phyloP scores from a whole-genome alignment of 2,888 invertebrate genomes.

The Cryptops parisi region DNA sequence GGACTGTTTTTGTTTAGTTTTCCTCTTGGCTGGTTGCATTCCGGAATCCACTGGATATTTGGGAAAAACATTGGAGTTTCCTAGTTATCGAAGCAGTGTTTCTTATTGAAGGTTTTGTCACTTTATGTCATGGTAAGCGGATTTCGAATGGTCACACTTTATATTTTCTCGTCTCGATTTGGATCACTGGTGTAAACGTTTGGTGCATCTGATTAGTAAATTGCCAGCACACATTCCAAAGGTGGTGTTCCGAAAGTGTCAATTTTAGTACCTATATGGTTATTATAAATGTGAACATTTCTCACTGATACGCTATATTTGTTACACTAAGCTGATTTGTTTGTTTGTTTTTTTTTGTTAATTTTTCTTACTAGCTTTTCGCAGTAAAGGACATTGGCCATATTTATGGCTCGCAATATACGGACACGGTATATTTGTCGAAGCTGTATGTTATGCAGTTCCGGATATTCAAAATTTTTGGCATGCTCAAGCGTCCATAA shows the following conservation, averaged over 20 bases:
- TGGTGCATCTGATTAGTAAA: too few relatives aligned
- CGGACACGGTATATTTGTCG: not conserved
- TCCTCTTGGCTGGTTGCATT: not conserved
- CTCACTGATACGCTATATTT: too few relatives aligned
- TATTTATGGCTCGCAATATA: not conserved
- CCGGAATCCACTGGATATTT: not conserved
- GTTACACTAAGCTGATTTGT: too few relatives aligned
- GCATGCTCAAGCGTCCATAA: not conserved
- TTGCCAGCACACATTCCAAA: too few relatives aligned
- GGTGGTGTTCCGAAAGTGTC: too few relatives aligned
- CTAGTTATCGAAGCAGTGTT: not conserved
- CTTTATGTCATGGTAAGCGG: not conserved
- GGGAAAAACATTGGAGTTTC: not conserved
- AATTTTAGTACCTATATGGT: too few relatives aligned
- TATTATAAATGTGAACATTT: too few relatives aligned
- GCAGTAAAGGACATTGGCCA: not conserved
- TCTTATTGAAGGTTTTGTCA: not conserved
- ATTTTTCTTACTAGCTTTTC: not conserved
- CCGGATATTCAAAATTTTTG: not conserved
- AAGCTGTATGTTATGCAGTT: not conserved
- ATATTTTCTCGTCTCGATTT: too few relatives aligned
- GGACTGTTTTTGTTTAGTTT: not conserved
- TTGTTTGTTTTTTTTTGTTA: not conserved
- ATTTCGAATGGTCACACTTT: too few relatives aligned
- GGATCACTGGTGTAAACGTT: too few relatives aligned